Percentiles rank a stretch among this genome's conserved stretches.
phyloP scores from a whole-genome alignment of 2,888 invertebrate species.

The Gastrophysa polygoni region DNA sequence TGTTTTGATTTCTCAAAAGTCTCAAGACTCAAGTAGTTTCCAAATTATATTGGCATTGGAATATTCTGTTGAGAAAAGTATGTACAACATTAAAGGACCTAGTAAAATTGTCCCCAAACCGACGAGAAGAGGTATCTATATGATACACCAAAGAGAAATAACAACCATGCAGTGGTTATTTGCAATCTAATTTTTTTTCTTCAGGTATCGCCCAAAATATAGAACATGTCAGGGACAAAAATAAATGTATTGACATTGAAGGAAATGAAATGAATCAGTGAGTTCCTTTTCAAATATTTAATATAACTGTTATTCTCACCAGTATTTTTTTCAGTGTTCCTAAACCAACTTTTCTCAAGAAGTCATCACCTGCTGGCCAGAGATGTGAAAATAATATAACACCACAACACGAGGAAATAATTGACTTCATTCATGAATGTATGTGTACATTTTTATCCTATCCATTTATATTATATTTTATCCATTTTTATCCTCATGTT shows the following conservation, averaged over 20 bases:
- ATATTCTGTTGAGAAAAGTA: constrained; percentile 53
- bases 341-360: constrained; percentile 78
- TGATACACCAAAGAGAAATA: too few relatives aligned
- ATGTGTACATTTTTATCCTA: constrained; percentile 56
- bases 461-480: too few relatives aligned
- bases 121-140: constrained; percentile 71
- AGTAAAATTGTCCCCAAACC: constrained; percentile 89
- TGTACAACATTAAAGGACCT: constrained; percentile 89
- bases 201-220: constrained; percentile 81
- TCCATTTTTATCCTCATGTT: too few relatives aligned
- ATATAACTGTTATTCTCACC: too few relatives aligned
- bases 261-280: constrained; percentile 72
- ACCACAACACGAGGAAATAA: constrained; percentile 86
- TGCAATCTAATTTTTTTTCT: constrained; percentile 15
- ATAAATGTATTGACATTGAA: constrained; percentile 71
- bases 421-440: constrained; percentile 87
- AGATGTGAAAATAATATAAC: constrained; percentile 66
- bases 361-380: constrained; percentile 57
- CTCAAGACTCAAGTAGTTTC: too few relatives aligned
- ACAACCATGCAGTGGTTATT: too few relatives aligned
- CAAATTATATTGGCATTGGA: too few relatives aligned
- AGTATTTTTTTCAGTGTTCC: constrained; percentile 70
- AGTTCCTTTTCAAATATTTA: constrained; percentile 46
- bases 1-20: too few relatives aligned
- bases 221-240: constrained; percentile 75